Base-by-base conservation (phyloP, 1,140 invertebrate species). In the Tenebrio molitor region DNA sequence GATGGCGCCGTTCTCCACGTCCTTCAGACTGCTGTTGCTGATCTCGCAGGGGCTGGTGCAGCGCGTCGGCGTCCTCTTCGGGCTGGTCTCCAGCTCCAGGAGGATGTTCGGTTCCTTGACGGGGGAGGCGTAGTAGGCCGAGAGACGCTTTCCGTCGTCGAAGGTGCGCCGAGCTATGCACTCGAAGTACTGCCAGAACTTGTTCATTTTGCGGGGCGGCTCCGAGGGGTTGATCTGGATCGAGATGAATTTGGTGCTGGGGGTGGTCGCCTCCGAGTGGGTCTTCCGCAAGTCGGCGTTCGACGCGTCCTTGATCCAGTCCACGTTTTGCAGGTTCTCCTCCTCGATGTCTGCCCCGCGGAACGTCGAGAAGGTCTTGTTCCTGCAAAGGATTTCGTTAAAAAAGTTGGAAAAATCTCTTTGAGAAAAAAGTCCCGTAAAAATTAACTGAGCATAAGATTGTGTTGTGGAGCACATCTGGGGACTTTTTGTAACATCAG, bases 1-100 rank as follows among this genome's bases (percentile, higher is more conserved):
- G 1, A 85, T 74, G 1, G 79, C 82, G 0, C 75, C 78, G 7
- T 71, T 68, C 66, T 85, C 84, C 1, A 84, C 78, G 66, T 84
- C 81, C 50, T 76, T 81, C 16, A 85, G 72, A 64, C 84, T 85
- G 41, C 81, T 83, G 75, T 85, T 85, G 69, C 82, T 84, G 58
- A 85, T 83, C 33, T 81, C 76, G 58, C 76, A 79, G 0, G 76
- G 67, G 39, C 71, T 68, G 10, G 29, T 72, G 1, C 50, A 29
- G 1, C 65, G 10, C 3, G 10, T 5, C 14, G 33, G 70, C 7
- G 17, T 10, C 39, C 23, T 41, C 41, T 21, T 58, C 12, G 44
- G 17, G 21, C 12, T 74, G 25, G 39, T 64, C 12, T 74, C 34
- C 3, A 66, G 19, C 21, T 74, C 46, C 2, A 58, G 21, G 1